A percentile compares a stretch with the other conserved stretches of the same genome.
Conservation (phyloP, 1,140 invertebrate species). For the Achroia grisella region DNA sequence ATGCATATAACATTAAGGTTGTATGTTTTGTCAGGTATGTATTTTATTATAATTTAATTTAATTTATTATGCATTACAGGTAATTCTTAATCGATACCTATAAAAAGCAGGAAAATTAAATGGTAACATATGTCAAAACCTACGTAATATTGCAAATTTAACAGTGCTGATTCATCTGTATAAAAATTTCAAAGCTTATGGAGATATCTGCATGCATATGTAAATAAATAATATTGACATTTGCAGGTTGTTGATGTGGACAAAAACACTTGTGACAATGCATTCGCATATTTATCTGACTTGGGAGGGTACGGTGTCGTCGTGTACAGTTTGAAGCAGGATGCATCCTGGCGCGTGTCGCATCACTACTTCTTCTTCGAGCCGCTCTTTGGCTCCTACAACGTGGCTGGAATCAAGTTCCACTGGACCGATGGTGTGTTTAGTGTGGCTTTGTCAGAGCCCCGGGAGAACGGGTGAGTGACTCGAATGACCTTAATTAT, state of each 20-base stretch:
- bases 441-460: slow-evolving; percentile 77
- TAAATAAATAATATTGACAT: not conserved
- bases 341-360: slow-evolving; percentile 83
- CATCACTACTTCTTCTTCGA: slow-evolving; percentile 90
- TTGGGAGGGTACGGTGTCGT: slow-evolving; percentile 82
- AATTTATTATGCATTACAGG: no score
- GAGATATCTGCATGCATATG: not conserved
- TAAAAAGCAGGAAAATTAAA: no score
- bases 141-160: no score
- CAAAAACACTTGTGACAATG: slow-evolving; percentile 79
- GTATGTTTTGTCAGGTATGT: no score
- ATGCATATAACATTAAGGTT: no score
- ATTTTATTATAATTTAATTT: no score
- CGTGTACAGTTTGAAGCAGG: slow-evolving; percentile 81
- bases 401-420: slow-evolving; percentile 81
- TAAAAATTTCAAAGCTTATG: no score
- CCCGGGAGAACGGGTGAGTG: slow-evolving; percentile 70
- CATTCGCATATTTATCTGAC: slow-evolving; percentile 84
- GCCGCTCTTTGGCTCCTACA: slow-evolving; percentile 81
- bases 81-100: no score
- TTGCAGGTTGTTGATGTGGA: slow-evolving; percentile 78
- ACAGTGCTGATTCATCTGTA: no score
- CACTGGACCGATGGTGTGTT: slow-evolving; percentile 87
- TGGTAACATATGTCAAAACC: no score
- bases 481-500: slow-evolving; percentile 11